Evolutionary conservation across 1,140 invertebrate species (phyloP).

Genomic region (Triops longicaudatus): DNA sequence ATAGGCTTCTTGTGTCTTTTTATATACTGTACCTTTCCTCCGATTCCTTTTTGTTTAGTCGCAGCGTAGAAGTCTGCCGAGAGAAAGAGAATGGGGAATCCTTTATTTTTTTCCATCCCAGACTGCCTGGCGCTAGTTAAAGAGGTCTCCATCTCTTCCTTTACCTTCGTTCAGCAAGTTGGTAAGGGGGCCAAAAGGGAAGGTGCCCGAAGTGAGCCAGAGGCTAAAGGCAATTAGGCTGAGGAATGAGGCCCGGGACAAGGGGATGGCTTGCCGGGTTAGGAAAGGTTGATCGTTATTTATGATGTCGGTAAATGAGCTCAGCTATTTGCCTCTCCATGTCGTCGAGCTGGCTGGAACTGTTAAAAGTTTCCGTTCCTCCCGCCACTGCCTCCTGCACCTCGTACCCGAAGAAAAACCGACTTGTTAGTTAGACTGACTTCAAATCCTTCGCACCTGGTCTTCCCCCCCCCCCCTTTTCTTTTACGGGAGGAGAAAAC

Average conservation of each 20-base stretch:
- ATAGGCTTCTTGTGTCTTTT: not conserved
- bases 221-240: conserved; percentile 11
- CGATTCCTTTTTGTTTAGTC: too few species aligned
- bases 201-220: not conserved
- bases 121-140: not conserved
- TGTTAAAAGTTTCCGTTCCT: not conserved
- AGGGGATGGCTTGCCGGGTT: not conserved
- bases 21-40: not conserved
- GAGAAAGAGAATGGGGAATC: not conserved
- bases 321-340: conserved; percentile 11
- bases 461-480: not conserved
- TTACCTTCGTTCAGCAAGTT: not conserved
- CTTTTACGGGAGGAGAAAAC: not conserved
- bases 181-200: not conserved
- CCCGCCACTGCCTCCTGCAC: not conserved
- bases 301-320: conserved; percentile 15
- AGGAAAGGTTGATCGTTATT: conserved; percentile 15
- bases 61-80: too few species aligned
- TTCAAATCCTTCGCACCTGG: not conserved
- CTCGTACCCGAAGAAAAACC: too few species aligned
- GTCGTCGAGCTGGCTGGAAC: not conserved
- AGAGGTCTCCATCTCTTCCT: not conserved
- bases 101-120: not conserved
- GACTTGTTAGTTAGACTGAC: too few species aligned
- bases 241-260: not conserved